A percentile compares a stretch with the other conserved stretches of the same genome.
Evolutionary conservation across 1,140 invertebrate species (phyloP).

Genomic region (Magallana angulata): DNA sequence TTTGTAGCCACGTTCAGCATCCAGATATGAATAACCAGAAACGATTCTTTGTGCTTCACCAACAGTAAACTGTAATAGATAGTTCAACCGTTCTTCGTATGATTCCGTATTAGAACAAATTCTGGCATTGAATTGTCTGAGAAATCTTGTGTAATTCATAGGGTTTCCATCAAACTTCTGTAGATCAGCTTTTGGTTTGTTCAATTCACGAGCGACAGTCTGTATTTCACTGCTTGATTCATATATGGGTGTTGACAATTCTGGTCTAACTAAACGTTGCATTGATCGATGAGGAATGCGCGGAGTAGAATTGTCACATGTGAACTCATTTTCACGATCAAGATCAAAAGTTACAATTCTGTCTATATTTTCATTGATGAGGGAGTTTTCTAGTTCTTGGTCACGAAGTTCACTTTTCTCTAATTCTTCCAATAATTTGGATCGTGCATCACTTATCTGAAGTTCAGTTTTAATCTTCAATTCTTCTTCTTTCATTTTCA

Average conservation of each 20-base stretch:
- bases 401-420: conserved; percentile 38
- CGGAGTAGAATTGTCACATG: neutral
- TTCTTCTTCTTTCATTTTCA: conserved; percentile 55
- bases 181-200: conserved; percentile 19
- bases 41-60: conserved; percentile 46
- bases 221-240: neutral
- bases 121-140: conserved; percentile 52
- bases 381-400: conserved; percentile 17
- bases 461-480: conserved; percentile 53
- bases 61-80: conserved; percentile 45
- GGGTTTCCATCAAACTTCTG: conserved; percentile 17
- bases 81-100: conserved; percentile 47
- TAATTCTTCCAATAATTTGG: conserved; percentile 46
- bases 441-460: conserved; percentile 43
- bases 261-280: neutral
- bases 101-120: conserved; percentile 32
- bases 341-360: neutral
- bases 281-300: neutral
- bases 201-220: neutral
- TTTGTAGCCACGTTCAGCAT: conserved; percentile 41
- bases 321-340: neutral
- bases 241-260: neutral
- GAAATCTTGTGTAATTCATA: conserved; percentile 22
- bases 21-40: conserved; percentile 36
- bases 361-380: conserved; percentile 8